phyloP scores from a whole-genome alignment of 2,888 invertebrate species.

The Orthosia incerta region DNA sequence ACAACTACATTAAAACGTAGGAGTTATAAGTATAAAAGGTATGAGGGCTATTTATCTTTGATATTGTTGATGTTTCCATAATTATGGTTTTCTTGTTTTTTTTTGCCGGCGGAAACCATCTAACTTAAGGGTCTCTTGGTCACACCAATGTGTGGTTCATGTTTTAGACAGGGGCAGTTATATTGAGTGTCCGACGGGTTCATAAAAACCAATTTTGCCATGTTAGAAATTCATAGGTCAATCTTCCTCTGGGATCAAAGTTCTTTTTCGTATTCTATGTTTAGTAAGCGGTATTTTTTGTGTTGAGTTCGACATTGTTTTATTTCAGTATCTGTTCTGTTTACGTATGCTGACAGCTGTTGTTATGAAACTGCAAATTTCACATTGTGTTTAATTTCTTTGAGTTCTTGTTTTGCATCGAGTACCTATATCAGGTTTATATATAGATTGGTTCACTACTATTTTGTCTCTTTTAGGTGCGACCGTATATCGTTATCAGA shows the following conservation, averaged over 20 bases:
- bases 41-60: slow-evolving; percentile 17
- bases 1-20: slow-evolving; percentile 68
- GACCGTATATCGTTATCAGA: slow-evolving; percentile 7
- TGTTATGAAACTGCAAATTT: slow-evolving; percentile 1
- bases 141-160: too few relatives aligned
- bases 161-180: too few relatives aligned
- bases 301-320: background rate
- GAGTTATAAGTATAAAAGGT: slow-evolving; percentile 70
- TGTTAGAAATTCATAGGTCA: background rate
- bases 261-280: background rate
- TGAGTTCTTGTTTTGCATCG: background rate
- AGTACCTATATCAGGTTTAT: too few relatives aligned
- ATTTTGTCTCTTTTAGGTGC: background rate
- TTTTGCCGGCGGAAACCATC: background rate
- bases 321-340: slow-evolving; percentile 1
- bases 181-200: too few relatives aligned
- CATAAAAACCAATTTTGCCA: too few relatives aligned
- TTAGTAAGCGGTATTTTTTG: background rate
- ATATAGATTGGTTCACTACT: background rate
- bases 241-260: background rate
- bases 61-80: background rate
- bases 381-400: background rate
- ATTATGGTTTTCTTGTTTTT: background rate
- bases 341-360: slow-evolving; percentile 17
- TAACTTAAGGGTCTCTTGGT: too few relatives aligned